Evolutionary conservation across 2,888 invertebrate species (phyloP).

Genomic region (Ormyrus rosae): DNA sequence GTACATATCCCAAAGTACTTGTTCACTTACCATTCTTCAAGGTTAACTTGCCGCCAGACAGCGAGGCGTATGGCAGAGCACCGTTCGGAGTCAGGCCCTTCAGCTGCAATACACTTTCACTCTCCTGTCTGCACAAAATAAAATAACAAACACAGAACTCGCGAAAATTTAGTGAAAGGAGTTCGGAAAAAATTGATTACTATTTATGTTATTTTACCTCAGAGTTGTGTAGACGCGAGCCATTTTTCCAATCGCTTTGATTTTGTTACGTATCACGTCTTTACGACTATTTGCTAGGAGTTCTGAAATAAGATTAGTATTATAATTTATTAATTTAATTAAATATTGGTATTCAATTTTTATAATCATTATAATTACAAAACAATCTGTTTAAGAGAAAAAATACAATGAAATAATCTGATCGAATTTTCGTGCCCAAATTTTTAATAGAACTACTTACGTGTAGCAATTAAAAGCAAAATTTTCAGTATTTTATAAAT

Average conservation of each 20-base stretch:
- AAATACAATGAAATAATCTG: too few relatives aligned
- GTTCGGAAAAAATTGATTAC: not conserved
- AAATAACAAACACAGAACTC: not conserved
- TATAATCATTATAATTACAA: too few relatives aligned
- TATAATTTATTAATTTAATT: too few relatives aligned
- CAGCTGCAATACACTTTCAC: slow-evolving; percentile 98
- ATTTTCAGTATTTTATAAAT: too few relatives aligned
- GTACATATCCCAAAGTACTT: not conserved
- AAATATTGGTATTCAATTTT: too few relatives aligned
- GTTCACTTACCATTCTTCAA: slow-evolving; percentile 90
- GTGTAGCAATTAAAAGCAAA: too few relatives aligned
- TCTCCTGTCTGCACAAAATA: slow-evolving; percentile 88
- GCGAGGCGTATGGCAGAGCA: slow-evolving; percentile 95
- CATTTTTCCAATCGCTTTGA: slow-evolving; percentile 99
- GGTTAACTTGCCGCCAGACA: slow-evolving; percentile 97
- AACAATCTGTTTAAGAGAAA: too few relatives aligned
- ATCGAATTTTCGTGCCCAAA: too few relatives aligned
- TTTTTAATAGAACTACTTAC: too few relatives aligned
- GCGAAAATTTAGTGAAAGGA: not conserved
- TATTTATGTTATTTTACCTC: slow-evolving; percentile 79
- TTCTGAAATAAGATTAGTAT: slow-evolving; percentile 72
- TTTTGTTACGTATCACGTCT: slow-evolving; percentile 99
- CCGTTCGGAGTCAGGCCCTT: slow-evolving; percentile 99
- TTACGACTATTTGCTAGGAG: slow-evolving; percentile 92
- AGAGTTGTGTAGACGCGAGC: slow-evolving; percentile 99